Evolutionary conservation across 1,140 invertebrate genomes (phyloP), one percentile per base, ranked within the genome.

Genomic region (Camponotus pennsylvanicus): DNA sequence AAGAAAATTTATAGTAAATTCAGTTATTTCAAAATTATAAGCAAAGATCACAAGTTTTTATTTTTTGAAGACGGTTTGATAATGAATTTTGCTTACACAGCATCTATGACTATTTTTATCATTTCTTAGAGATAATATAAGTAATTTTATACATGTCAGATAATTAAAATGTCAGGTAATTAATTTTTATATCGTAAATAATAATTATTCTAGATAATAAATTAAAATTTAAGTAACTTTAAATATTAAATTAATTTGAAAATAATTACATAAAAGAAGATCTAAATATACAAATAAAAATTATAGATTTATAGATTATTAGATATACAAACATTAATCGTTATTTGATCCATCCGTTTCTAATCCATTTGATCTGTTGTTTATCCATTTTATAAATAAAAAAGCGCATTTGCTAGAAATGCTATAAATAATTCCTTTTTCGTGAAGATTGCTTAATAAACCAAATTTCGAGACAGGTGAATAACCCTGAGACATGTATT

Each of bases 401-500:
- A 18, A 18, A 52, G 18, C 6, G 49, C 15, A 15, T 18, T 52
- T 15, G 49, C 3, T 4, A 49, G 45, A 13, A 15, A 52, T 52
- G 49, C 15, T 52, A 52, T 4, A 5, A 52, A 52, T 18, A 0
- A 52, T 18, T 57, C 11, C 15, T 63, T 32, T 18, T 45, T 59
- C 34, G 13, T 13, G 13, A 82, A 45, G 21, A 21, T 13, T 34
- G 4, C 15, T 27, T 1, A 21, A 9, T n/a, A 27, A n/a, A 37
- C 32, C 27, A 21, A 42, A 34, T 18, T 34, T 82, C 7, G 55
- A 18, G 52, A 34, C 67, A 59, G 79, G 40, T 73, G 52, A 71
- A 73, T 67, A 73, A 73, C 27, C 78, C 67, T 32, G 79, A 27
- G 69, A 83, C 55, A 57, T 27, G 40, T 27, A 45, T 64, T 78